Evolutionary conservation across 2,113 vertebrate species (phyloP).

Genomic region (Neodontobutis hainanensis): DNA sequence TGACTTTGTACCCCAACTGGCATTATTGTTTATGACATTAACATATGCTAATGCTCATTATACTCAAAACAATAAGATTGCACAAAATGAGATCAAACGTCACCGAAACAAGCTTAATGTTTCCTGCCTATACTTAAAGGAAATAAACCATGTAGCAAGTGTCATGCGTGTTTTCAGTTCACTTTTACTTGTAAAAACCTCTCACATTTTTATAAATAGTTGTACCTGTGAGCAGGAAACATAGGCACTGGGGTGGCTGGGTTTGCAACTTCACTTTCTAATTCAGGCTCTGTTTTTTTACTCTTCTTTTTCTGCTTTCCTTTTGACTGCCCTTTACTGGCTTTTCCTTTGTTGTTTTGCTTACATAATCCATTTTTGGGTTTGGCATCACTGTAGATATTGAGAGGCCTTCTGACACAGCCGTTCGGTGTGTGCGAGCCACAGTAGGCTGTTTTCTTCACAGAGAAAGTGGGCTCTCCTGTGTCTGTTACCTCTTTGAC

Average conservation of each 20-base stretch:
- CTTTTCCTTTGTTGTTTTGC: slow-evolving; percentile 76
- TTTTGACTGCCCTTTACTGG: slow-evolving; percentile 81
- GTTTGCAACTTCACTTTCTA: slow-evolving; percentile 77
- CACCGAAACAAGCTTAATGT: too few species aligned
- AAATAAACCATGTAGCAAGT: too few species aligned
- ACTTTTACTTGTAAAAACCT: not conserved
- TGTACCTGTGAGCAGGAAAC: slow-evolving; percentile 92
- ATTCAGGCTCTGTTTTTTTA: slow-evolving; percentile 83
- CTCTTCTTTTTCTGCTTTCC: slow-evolving; percentile 85
- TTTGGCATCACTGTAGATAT: slow-evolving; percentile 88
- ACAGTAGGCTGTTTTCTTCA: slow-evolving; percentile 97
- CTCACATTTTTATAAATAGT: not conserved
- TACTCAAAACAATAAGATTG: too few species aligned
- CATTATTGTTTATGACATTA: too few species aligned
- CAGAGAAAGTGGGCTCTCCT: slow-evolving; percentile 85
- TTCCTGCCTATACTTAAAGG: too few species aligned
- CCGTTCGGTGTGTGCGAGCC: slow-evolving; percentile 92
- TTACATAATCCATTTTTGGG: slow-evolving; percentile 89
- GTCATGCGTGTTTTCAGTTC: not conserved
- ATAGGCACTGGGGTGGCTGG: slow-evolving; percentile 81
- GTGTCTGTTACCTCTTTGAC: slow-evolving; percentile 82
- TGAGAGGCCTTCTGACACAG: slow-evolving; percentile 86
- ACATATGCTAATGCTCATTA: too few species aligned
- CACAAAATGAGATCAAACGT: too few species aligned
- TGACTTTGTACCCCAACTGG: too few species aligned